These are phyloP conservation scores for Cactoblastis cactorum DNA, from an alignment of 2,888 invertebrate genomes.

Conservation along the genomic window DNA sequence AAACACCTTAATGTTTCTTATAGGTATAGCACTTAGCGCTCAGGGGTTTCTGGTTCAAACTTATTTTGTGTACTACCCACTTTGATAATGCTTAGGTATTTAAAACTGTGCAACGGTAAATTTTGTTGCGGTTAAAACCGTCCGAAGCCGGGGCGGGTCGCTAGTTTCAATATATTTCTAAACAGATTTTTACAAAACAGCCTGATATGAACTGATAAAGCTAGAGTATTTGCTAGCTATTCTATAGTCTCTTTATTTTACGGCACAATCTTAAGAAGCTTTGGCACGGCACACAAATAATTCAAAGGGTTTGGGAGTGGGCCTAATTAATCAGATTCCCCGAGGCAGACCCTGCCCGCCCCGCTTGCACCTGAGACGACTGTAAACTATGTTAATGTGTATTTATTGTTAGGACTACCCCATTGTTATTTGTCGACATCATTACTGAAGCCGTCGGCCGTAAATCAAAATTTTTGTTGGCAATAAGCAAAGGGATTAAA, in stretches of 20 bases:
- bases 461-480: not conserved
- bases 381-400: constrained; percentile 42
- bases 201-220: too few species aligned
- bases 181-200: too few species aligned
- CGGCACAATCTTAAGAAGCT: constrained; percentile 50
- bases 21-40: too few species aligned
- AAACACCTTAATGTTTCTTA: too few species aligned
- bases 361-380: constrained; percentile 49
- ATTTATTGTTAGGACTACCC: constrained; percentile 26
- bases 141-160: too few species aligned
- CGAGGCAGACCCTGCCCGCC: constrained; percentile 29
- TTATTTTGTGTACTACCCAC: too few species aligned
- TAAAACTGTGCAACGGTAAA: too few species aligned
- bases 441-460: not conserved
- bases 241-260: not conserved
- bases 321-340: constrained; percentile 62
- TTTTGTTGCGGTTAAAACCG: too few species aligned
- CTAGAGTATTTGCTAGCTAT: too few species aligned
- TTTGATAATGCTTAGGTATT: too few species aligned
- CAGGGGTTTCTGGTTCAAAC: too few species aligned
- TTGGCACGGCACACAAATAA: constrained; percentile 50
- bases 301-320: constrained; percentile 52
- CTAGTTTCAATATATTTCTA: too few species aligned
- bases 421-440: constrained; percentile 1
- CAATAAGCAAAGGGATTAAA: not conserved